These are phyloP conservation scores for Chrysomela aeneicollis DNA, from an alignment of 2,888 invertebrate species.

Conservation along the genomic window DNA sequence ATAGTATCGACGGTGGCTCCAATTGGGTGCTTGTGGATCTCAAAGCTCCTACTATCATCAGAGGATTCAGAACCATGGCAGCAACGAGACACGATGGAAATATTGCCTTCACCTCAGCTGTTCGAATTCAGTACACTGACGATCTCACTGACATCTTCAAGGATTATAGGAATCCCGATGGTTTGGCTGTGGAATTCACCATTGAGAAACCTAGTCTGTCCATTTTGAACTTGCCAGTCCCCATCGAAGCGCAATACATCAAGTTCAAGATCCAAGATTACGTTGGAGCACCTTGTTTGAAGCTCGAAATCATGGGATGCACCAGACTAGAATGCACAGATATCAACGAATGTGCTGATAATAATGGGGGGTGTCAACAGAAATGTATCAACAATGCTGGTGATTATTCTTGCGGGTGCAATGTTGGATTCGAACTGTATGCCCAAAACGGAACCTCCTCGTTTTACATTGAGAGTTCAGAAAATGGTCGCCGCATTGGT, in stretches of 20 bases:
- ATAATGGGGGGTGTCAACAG: constrained; percentile 93
- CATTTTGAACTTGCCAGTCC: constrained; percentile 87
- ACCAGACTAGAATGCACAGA: constrained; percentile 88
- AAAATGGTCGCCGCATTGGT: constrained; percentile 87
- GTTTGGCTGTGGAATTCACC: constrained; percentile 91
- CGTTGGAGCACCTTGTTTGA: constrained; percentile 86
- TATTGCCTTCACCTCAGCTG: constrained; percentile 88
- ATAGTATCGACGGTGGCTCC: constrained; percentile 82
- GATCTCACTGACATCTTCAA: constrained; percentile 88
- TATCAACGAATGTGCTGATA: constrained; percentile 84
- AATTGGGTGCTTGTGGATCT: constrained; percentile 91
- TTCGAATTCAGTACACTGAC: constrained; percentile 87
- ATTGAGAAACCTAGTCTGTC: constrained; percentile 91
- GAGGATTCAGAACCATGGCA: constrained; percentile 91
- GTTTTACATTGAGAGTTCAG: constrained; percentile 78
- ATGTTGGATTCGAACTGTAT: constrained; percentile 91
- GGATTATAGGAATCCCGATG: constrained; percentile 92
- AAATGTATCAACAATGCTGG: constrained; percentile 92
- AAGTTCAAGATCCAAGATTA: constrained; percentile 89
- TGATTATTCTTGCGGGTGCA: constrained; percentile 87
- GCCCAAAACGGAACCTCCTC: constrained; percentile 89
- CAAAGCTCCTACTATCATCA: constrained; percentile 85
- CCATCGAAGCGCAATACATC: constrained; percentile 89
- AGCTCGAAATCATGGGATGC: constrained; percentile 92
- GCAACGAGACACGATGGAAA: constrained; percentile 83